phyloP scores from a whole-genome alignment of 2,797 vertebrate genomes.

The Gadopsis marmoratus region DNA sequence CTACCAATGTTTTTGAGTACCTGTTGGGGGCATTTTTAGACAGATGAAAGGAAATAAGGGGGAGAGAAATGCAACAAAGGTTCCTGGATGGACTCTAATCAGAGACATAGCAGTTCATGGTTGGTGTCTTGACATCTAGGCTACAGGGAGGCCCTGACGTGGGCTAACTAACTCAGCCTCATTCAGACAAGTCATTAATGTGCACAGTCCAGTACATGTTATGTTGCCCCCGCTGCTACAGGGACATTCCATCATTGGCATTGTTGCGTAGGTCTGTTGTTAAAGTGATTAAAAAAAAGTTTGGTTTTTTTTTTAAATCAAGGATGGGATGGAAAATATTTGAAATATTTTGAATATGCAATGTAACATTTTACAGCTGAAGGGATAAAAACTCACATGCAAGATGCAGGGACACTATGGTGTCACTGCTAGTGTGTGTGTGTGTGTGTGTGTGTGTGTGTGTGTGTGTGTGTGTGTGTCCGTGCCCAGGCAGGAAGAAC shows the following conservation, averaged over 20 bases:
- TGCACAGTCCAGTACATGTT: background rate
- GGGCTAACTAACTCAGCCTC: background rate
- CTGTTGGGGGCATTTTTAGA: background rate
- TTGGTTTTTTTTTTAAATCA: no score
- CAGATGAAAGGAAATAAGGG: background rate
- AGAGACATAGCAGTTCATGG: background rate
- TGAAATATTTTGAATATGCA: conserved; percentile 36
- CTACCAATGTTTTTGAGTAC: background rate
- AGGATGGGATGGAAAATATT: conserved; percentile 17
- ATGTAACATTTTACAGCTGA: conserved; percentile 30
- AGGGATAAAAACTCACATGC: conserved; percentile 5
- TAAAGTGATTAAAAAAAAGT: conserved; percentile 51
- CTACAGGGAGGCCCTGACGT: background rate
- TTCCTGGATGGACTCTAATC: background rate
- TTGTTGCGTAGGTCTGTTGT: conserved; percentile 25
- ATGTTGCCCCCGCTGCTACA: background rate
- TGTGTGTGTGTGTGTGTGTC: conserved; percentile 8
- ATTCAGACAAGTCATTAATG: background rate
- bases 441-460: conserved; percentile 3
- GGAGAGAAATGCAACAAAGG: background rate
- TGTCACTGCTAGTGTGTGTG: background rate
- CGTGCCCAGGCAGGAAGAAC: conserved; percentile 52
- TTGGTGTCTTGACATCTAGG: background rate
- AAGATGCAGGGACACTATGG: background rate
- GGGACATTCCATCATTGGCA: background rate